phyloP scores from a whole-genome alignment of 1,140 invertebrate species.

The Temnothorax longispinosus region DNA sequence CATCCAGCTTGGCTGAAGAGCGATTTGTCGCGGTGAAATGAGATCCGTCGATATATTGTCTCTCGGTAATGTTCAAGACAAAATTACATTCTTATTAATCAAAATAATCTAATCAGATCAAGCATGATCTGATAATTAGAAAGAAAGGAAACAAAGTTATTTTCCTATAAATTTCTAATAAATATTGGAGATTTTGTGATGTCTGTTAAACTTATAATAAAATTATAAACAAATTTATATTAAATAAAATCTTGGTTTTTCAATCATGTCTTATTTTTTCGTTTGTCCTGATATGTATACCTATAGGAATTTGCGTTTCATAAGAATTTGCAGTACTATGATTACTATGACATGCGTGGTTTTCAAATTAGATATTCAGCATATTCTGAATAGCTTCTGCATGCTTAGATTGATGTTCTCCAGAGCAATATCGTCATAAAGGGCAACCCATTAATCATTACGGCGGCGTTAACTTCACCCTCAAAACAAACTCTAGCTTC shows the following conservation, averaged over 20 bases:
- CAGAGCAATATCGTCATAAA: conserved; percentile 77
- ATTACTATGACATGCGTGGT: conserved; percentile 17
- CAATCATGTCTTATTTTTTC: not conserved
- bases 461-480: conserved; percentile 77
- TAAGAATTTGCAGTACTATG: not conserved
- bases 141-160: not conserved
- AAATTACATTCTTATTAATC: not conserved
- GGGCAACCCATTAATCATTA: conserved; percentile 79
- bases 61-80: not conserved
- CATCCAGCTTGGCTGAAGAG: conserved; percentile 68
- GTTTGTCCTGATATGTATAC: not conserved
- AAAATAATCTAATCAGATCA: conserved; percentile 1
- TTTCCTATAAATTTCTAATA: not conserved
- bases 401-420: conserved; percentile 77
- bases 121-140: not conserved
- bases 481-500: conserved; percentile 76
- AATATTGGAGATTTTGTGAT: not conserved
- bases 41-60: conserved; percentile 57
- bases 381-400: conserved; percentile 17
- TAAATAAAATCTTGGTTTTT: not conserved
- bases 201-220: not conserved
- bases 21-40: conserved; percentile 59
- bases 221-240: not conserved
- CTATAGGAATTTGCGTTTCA: not conserved
- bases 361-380: conserved; percentile 43